These are phyloP conservation scores for Drosophila lacertosa DNA, from an alignment of 1,140 invertebrate genomes.

Conservation along the genomic window DNA sequence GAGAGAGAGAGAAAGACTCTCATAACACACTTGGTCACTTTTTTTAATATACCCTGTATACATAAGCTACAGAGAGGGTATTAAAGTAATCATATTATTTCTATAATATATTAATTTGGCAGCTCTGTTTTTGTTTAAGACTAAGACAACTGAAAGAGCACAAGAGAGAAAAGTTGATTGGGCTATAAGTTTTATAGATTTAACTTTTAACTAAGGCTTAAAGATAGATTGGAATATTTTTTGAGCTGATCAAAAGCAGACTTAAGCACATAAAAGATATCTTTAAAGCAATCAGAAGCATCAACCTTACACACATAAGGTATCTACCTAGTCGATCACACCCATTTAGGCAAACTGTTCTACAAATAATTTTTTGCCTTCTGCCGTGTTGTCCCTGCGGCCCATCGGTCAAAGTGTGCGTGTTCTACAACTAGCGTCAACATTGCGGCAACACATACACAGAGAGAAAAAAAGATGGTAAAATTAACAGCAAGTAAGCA, in stretches of 20 bases:
- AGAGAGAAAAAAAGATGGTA: slow-evolving; percentile 8
- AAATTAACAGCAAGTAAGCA: slow-evolving; percentile 20
- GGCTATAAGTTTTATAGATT: too few species aligned
- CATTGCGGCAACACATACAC: slow-evolving; percentile 38
- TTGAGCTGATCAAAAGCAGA: too few species aligned
- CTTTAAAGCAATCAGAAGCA: too few species aligned
- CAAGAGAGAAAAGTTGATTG: too few species aligned
- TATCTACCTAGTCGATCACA: slow-evolving; percentile 10
- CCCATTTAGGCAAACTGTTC: background rate
- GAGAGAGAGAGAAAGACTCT: background rate
- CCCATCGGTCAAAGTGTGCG: slow-evolving; percentile 47
- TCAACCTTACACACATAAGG: too few species aligned
- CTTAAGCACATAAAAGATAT: too few species aligned
- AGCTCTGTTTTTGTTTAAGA: too few species aligned
- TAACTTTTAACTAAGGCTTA: too few species aligned
- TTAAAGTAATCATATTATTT: background rate
- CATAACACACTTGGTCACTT: slow-evolving; percentile 29
- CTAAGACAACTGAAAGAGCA: too few species aligned
- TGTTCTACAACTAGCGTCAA: slow-evolving; percentile 50
- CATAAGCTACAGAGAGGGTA: background rate
- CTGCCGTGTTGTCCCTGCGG: slow-evolving; percentile 19
- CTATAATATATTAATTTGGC: too few species aligned
- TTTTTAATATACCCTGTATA: slow-evolving; percentile 11
- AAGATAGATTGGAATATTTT: too few species aligned
- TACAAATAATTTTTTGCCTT: background rate